A percentile compares a stretch with the other conserved stretches of the same genome.
Conservation (phyloP, 2,888 invertebrate genomes). For the Lepidonotus clava region DNA sequence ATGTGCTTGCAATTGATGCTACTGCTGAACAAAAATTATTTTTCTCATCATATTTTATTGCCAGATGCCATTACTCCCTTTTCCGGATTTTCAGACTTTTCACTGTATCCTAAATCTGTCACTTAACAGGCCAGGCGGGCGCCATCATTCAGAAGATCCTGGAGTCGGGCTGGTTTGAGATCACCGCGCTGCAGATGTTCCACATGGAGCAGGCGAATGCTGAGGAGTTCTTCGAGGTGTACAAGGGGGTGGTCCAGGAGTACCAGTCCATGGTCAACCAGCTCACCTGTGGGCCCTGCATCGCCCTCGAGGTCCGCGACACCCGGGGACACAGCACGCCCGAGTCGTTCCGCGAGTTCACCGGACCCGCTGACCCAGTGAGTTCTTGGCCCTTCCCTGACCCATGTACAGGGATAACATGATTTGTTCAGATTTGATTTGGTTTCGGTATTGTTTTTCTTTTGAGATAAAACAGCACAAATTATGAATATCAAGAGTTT, state of each 20-base stretch:
- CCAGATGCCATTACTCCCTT: too few relatives aligned
- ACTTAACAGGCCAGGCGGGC: conserved; percentile 82
- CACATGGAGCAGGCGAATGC: conserved; percentile 90
- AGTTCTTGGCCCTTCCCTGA: conserved; percentile 73
- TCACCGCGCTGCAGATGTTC: conserved; percentile 88
- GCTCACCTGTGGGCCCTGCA: conserved; percentile 90
- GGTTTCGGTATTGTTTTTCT: too few relatives aligned
- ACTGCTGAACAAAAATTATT: too few relatives aligned
- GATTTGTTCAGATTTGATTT: too few relatives aligned
- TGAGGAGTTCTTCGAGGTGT: conserved; percentile 94
- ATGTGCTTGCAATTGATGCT: too few relatives aligned
- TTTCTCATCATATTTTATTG: too few relatives aligned
- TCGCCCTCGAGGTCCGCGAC: conserved; percentile 88
- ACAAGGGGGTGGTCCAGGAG: conserved; percentile 87
- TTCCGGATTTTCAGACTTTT: too few relatives aligned
- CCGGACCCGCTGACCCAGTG: conserved; percentile 95
- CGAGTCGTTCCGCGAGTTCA: conserved; percentile 88
- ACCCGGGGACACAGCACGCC: conserved; percentile 75
- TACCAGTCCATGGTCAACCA: conserved; percentile 87
- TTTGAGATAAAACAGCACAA: neutral
- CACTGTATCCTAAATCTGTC: too few relatives aligned
- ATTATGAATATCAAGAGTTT: too few relatives aligned
- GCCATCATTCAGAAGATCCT: conserved; percentile 87
- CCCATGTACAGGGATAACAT: too few relatives aligned
- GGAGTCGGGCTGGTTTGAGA: conserved; percentile 86